Evolutionary conservation across 53 echinoderm and acorn worm species (phyloP).

Genomic region (Stichopus horrens): DNA sequence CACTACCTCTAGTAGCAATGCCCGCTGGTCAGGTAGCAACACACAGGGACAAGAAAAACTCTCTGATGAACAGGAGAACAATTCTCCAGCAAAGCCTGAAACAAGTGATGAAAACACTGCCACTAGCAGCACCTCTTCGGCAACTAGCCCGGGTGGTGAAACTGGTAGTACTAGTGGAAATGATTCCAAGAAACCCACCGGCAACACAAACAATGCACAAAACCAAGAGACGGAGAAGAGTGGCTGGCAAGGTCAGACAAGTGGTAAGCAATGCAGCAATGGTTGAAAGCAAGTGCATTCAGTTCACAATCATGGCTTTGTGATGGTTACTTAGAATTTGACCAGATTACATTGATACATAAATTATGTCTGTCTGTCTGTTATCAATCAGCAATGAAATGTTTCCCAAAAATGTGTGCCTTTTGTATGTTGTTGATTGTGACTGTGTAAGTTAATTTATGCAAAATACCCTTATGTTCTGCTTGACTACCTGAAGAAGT

Average conservation of each 20-base stretch:
- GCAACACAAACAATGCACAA: constrained; percentile 15
- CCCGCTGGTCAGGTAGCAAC: constrained; percentile 11
- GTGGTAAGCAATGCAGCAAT: not conserved
- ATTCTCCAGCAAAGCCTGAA: constrained; percentile 14
- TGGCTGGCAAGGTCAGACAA: constrained; percentile 26
- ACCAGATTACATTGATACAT: too few species aligned
- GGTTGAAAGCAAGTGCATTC: too few species aligned
- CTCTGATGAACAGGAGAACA: constrained; percentile 2
- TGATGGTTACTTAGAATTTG: too few species aligned
- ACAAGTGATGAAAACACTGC: constrained; percentile 7
- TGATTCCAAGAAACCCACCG: constrained; percentile 24
- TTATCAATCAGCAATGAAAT: too few species aligned
- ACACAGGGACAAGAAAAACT: constrained; percentile 22
- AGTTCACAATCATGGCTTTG: too few species aligned
- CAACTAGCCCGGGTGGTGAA: not conserved
- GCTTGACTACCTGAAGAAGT: too few species aligned
- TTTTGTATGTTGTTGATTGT: too few species aligned
- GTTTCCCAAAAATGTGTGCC: too few species aligned
- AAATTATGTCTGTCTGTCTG: too few species aligned
- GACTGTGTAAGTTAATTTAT: too few species aligned
- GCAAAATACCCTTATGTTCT: too few species aligned
- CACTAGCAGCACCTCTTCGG: constrained; percentile 35
- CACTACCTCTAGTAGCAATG: constrained; percentile 40
- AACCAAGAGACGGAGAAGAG: constrained; percentile 32
- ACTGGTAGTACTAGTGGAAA: not conserved